Conservation (phyloP, 1,140 invertebrate species). For the Harlomillsia oculata region DNA sequence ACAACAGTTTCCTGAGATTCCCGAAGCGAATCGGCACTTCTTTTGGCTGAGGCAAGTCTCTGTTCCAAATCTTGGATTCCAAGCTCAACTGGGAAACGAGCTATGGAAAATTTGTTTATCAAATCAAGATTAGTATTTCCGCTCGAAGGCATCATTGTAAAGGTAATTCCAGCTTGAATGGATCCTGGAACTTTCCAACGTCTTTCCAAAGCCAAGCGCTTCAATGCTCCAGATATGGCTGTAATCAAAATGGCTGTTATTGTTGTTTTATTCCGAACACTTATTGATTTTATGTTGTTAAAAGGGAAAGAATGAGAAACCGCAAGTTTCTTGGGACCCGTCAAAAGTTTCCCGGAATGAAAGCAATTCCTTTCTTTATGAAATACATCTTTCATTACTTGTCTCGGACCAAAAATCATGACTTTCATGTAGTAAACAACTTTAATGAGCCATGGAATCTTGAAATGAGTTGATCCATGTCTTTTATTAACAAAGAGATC, state of each 20-base stretch:
- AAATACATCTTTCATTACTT: not conserved
- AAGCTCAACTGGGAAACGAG: not conserved
- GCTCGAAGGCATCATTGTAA: not conserved
- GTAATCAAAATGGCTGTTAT: not conserved
- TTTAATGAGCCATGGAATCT: not conserved
- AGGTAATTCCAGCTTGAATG: not conserved
- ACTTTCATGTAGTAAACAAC: not conserved
- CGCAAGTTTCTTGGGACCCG: not conserved
- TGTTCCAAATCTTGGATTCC: not conserved
- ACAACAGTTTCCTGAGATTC: not conserved
- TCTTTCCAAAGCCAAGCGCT: conserved; percentile 1
- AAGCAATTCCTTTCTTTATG: not conserved
- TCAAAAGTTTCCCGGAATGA: not conserved
- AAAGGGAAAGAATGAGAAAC: not conserved
- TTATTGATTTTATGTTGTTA: not conserved
- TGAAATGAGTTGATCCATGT: not conserved
- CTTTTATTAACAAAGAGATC: not conserved
- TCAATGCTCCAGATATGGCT: not conserved
- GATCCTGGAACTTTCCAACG: not conserved
- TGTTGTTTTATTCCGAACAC: not conserved
- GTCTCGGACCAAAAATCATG: not conserved
- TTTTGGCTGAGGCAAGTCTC: not conserved
- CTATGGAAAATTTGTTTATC: not conserved
- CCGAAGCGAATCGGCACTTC: not conserved
- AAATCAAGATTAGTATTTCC: not conserved